These are phyloP conservation scores for Pristionchus mayeri DNA, from an alignment of 2,888 invertebrate genomes.

Conservation along the genomic window DNA sequence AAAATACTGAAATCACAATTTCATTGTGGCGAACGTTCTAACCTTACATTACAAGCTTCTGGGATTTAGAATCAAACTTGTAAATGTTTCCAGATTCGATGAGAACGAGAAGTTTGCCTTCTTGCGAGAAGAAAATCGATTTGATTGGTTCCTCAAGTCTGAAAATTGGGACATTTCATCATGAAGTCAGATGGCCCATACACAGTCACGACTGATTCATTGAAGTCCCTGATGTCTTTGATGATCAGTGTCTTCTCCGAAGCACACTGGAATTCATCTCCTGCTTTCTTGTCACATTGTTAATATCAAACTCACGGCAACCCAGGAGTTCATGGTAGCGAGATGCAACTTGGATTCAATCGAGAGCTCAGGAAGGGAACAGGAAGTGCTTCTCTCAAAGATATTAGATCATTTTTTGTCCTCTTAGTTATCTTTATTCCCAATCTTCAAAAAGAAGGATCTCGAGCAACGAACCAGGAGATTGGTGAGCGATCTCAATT, in stretches of 20 bases:
- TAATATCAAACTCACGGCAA: not conserved
- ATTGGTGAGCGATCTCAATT: constrained; percentile 58
- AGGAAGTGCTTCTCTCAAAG: constrained; percentile 29
- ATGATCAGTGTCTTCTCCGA: not conserved
- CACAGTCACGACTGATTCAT: not conserved
- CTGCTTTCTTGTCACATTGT: too few species aligned
- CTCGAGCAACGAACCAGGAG: constrained; percentile 51
- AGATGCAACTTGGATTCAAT: constrained; percentile 6
- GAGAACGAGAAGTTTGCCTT: not conserved
- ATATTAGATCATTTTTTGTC: too few species aligned
- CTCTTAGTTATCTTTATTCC: not conserved
- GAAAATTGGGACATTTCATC: not conserved
- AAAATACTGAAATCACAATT: not conserved
- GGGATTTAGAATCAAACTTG: not conserved
- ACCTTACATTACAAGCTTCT: not conserved
- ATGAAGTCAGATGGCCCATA: not conserved
- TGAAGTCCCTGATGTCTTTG: not conserved
- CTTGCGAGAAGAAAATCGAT: constrained; percentile 34
- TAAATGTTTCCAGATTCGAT: not conserved
- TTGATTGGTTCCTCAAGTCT: not conserved
- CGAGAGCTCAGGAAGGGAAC: not conserved
- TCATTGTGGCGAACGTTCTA: too few species aligned
- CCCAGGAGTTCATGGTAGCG: not conserved
- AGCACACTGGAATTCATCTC: not conserved
- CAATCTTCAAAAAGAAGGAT: not conserved